Base-by-base conservation (phyloP, 2,888 invertebrate species). In the Harmothoe impar region DNA sequence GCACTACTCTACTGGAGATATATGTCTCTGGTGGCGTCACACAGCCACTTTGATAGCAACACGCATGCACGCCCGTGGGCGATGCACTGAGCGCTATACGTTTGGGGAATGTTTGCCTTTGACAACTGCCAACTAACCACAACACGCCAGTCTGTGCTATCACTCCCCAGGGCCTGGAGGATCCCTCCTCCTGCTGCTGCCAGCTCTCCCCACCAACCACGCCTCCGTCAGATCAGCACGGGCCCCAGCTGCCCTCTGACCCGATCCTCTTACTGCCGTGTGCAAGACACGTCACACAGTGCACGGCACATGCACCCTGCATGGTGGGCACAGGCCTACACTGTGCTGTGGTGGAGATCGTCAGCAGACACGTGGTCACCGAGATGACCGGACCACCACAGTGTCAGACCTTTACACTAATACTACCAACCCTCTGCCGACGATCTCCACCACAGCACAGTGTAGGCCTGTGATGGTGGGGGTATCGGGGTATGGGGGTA, bases 121-220 rank as follows among this genome's bases (percentile, higher is more conserved):
- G 72, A 72, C 31, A 29, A 29, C 29, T 72, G 72, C 72, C 72
- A 72, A 72, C 72, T 72, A n/a, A 72, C 72, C 72, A 72, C 72
- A 72, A 62, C 62, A 62, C 62, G 62, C 62, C 62, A 62, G 62
- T 7, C 72, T 25, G 29, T 72, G 72, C 72, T 72, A 72, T 72
- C 29, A 72, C 29, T 29, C 72, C 72, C 29, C 72, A 29, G 72
- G 72, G 72, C 25, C 29, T 20, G 62, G 23, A n/a, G 23, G 23
- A 20, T 1, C 23, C n/a, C 62, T 43, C 43, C 43, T 43, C 62
- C 62, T n/a, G 23, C 62, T n/a, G 62, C 23, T n/a, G 62, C 62
- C 62, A 72, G 72, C 72, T 62, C 43, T n/a, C 72, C 25, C 72
- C 3, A 25, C 72, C 72, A 72, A 29, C 29, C 72, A 72, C 15